Evolutionary conservation across 2,113 vertebrate genomes (phyloP), one percentile per base, ranked within the genome.

Genomic region (Ictidomys tridecemlineatus): DNA sequence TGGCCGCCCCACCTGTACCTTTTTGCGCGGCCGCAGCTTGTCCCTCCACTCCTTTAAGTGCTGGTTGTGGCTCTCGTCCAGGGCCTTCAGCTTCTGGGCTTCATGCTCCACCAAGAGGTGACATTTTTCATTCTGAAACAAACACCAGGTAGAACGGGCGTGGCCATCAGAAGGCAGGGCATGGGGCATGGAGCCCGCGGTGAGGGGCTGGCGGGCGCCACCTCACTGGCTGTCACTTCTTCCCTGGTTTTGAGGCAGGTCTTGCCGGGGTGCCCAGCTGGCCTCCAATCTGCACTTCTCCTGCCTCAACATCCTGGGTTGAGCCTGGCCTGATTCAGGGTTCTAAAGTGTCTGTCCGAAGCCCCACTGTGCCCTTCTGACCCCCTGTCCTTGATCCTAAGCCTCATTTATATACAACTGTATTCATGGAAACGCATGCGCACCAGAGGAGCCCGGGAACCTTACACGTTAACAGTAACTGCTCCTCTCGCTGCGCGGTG

Each of bases 41-140:
- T 99, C 99, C 78, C 99, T 98, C 99, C 99, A 99, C 0, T 99
- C 99, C 98, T 99, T 99, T 98, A 99, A 98, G 98, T 98, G 98
- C 96, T 99, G 99, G 98, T 99, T 99, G 97, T 99, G 99, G 85
- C 98, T 98, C 93, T 99, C 99, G 5, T 99, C 99, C 97, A 99
- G 93, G 0, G 98, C 97, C 95, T 99, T 99, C 61, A 99, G 99
- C 97, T 99, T 99, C 98, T 99, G 99, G 0, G 99, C 99, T 94
- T 99, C 99, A 0, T 99, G 99, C 97, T 99, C 99, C 5, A 99
- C 97, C 98, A 99, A 95, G 92, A 99, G 98, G 98, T 99, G 99
- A 80, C 99, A 99, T 88, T 99, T 99, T 93, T 99, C 99, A 94
- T 99, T 99, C 99, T 99, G 91, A 20, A 96, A 97, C 32, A 83